These are phyloP conservation scores for Cebidichthys violaceus DNA, from an alignment of 2,113 vertebrate species.

Conservation along the genomic window DNA sequence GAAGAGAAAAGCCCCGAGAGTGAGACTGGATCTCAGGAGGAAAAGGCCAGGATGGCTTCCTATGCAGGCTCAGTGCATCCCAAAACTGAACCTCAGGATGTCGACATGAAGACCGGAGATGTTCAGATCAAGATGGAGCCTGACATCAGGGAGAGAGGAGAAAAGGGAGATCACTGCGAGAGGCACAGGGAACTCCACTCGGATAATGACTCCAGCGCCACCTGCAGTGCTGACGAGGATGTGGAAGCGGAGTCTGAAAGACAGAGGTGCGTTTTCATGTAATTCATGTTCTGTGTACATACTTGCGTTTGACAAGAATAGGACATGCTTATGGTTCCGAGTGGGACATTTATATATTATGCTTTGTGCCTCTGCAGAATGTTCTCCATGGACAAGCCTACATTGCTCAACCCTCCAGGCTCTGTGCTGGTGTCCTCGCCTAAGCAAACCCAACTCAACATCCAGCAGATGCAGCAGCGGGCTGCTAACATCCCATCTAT, in stretches of 20 bases:
- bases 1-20: constrained; percentile 87
- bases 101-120: constrained; percentile 87
- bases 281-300: background rate
- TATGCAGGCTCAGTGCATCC: constrained; percentile 85
- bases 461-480: constrained; percentile 95
- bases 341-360: constrained; percentile 32
- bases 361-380: constrained; percentile 78
- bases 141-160: constrained; percentile 90
- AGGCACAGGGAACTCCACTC: constrained; percentile 85
- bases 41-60: constrained; percentile 65
- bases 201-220: constrained; percentile 98
- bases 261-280: constrained; percentile 81
- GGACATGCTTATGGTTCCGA: background rate
- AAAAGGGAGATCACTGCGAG: constrained; percentile 83
- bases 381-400: constrained; percentile 92
- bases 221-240: constrained; percentile 98
- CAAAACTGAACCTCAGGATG: constrained; percentile 90
- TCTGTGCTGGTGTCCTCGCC: constrained; percentile 90
- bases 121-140: constrained; percentile 90
- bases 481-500: constrained; percentile 96
- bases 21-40: constrained; percentile 83
- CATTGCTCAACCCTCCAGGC: constrained; percentile 87
- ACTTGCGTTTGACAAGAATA: background rate
- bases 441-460: constrained; percentile 89
- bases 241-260: constrained; percentile 94